Evolutionary conservation across 1,140 invertebrate genomes (phyloP).

Genomic region (Euschistus heros): DNA sequence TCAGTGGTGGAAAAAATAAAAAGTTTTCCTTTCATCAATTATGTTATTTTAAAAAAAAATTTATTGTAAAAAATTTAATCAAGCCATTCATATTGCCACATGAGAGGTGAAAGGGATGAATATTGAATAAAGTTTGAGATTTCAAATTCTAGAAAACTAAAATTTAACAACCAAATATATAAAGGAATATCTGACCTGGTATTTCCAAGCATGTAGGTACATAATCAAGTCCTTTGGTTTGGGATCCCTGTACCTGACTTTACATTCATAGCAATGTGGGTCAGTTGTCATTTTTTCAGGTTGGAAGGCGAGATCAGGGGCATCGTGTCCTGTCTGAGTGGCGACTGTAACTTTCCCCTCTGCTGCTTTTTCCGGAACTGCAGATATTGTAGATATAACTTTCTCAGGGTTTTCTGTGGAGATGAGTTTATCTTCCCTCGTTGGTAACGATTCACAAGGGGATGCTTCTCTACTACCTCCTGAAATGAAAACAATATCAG

Average conservation of each 20-base stretch:
- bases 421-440: neutral
- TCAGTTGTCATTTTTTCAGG: slow-evolving; percentile 68
- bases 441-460: slow-evolving; percentile 37
- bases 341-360: slow-evolving; percentile 56
- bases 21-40: too few relatives aligned
- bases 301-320: slow-evolving; percentile 54
- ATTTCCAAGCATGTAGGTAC: slow-evolving; percentile 80
- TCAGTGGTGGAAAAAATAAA: too few relatives aligned
- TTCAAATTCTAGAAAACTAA: too few relatives aligned
- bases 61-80: too few relatives aligned
- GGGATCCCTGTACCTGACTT: slow-evolving; percentile 80
- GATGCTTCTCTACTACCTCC: slow-evolving; percentile 44
- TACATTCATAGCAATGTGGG: slow-evolving; percentile 84
- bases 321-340: slow-evolving; percentile 69
- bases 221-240: slow-evolving; percentile 82
- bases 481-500: neutral
- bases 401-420: neutral
- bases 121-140: too few relatives aligned
- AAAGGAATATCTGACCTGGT: slow-evolving; percentile 26
- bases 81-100: too few relatives aligned
- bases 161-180: too few relatives aligned
- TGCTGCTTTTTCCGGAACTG: neutral
- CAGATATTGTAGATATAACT: neutral
- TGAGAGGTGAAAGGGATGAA: too few relatives aligned
- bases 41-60: too few relatives aligned